A percentile compares a stretch with the other conserved stretches of the same genome.
These are phyloP conservation scores for Osedax fenrisi DNA, from an alignment of 2,888 invertebrate species.

Conservation along the genomic window DNA sequence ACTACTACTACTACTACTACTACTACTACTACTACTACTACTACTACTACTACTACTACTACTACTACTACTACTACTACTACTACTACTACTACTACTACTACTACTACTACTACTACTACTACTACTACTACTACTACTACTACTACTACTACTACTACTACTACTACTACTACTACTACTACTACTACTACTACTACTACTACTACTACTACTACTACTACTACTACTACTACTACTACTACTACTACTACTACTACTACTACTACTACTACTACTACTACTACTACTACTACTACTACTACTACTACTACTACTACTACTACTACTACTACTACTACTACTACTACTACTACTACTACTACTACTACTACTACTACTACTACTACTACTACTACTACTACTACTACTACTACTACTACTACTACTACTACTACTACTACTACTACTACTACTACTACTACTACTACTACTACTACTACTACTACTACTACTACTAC, in stretches of 20 bases:
- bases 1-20: neutral
- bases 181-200: neutral
- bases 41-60: neutral
- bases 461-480: neutral
- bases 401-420: neutral
- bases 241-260: neutral
- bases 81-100: neutral
- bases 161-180: neutral
- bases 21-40: neutral
- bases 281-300: neutral
- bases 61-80: neutral
- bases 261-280: neutral
- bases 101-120: neutral
- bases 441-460: neutral
- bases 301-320: neutral
- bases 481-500: neutral
- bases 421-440: neutral
- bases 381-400: neutral
- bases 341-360: neutral
- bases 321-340: neutral
- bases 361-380: neutral
- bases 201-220: slow-evolving; percentile 3
- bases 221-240: neutral
- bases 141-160: slow-evolving; percentile 1
- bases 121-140: neutral